These are phyloP conservation scores for Thecocarcelia acutangulata DNA, from an alignment of 2,888 invertebrate genomes.

Conservation along the genomic window DNA sequence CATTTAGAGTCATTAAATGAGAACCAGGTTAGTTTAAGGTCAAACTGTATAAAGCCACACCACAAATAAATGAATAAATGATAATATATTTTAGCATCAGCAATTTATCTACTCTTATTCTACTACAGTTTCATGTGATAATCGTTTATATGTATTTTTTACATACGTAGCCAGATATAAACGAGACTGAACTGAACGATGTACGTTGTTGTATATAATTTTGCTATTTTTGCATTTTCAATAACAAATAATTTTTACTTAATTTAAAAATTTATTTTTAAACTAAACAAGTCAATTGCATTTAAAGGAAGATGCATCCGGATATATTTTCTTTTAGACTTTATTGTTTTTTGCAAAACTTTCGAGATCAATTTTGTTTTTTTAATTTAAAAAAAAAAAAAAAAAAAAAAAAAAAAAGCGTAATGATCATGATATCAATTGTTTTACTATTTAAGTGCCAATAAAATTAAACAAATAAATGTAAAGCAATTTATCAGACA, in stretches of 20 bases:
- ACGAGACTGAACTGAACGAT: conserved; percentile 37
- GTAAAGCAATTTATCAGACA: conserved; percentile 8
- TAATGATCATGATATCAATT: conserved; percentile 43
- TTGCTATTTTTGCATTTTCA: conserved; percentile 29
- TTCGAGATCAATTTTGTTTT: conserved; percentile 18
- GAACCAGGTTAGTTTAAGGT: conserved; percentile 65
- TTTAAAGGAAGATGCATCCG: conserved; percentile 47
- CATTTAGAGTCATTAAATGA: conserved; percentile 41
- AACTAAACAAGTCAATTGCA: conserved; percentile 32
- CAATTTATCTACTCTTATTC: neutral
- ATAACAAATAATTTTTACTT: conserved; percentile 50
- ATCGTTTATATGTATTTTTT: neutral
- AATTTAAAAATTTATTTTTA: conserved; percentile 29
- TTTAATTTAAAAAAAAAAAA: too few species aligned
- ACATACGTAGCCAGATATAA: neutral
- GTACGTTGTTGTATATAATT: neutral
- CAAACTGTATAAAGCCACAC: conserved; percentile 38
- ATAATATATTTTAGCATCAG: neutral
- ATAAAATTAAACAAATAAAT: conserved; percentile 44
- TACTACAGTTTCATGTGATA: conserved; percentile 24
- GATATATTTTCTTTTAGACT: conserved; percentile 15
- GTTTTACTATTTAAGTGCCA: conserved; percentile 49
- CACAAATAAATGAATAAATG: conserved; percentile 13
- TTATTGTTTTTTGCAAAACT: neutral
- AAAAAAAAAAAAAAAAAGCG: too few species aligned